Evolutionary conservation across 2,888 invertebrate species (phyloP).

Genomic region (Rhodophaea formosa): DNA sequence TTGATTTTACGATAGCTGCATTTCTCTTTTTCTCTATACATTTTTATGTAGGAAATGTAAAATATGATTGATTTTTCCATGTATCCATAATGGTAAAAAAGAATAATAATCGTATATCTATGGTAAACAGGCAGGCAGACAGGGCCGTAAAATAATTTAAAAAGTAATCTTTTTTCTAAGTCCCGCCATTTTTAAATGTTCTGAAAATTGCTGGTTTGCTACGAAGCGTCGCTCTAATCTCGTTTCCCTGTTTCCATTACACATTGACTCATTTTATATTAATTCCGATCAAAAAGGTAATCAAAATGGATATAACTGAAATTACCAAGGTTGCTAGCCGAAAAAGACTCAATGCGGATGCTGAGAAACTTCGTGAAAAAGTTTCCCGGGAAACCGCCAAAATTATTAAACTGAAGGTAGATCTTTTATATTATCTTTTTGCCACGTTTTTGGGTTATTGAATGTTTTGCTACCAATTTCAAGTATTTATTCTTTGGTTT

Average conservation of each 20-base stretch:
- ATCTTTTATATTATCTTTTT: background rate
- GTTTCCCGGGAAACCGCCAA: conserved; percentile 58
- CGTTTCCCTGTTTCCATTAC: too few relatives aligned
- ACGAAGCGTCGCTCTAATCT: background rate
- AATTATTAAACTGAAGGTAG: conserved; percentile 64
- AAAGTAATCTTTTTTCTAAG: too few relatives aligned
- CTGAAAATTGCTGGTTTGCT: too few relatives aligned
- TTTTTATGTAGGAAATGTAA: too few relatives aligned
- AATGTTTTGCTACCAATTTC: background rate
- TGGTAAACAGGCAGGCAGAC: too few relatives aligned
- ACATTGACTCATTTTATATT: too few relatives aligned
- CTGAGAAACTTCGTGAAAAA: conserved; percentile 60
- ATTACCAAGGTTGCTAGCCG: conserved; percentile 53
- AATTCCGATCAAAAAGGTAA: background rate
- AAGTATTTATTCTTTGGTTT: background rate
- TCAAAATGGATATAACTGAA: conserved; percentile 52
- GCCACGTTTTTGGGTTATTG: background rate
- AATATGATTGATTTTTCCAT: too few relatives aligned
- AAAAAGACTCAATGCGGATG: conserved; percentile 55
- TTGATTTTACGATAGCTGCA: too few relatives aligned
- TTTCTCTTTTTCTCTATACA: too few relatives aligned
- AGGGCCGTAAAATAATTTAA: too few relatives aligned
- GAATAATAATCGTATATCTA: too few relatives aligned
- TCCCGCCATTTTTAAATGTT: conserved; percentile 17
- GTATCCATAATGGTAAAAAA: too few relatives aligned